Evolutionary conservation across 2,888 invertebrate species (phyloP), one percentile per base, ranked within the genome.

Genomic region (Keiferia lycopersicella): DNA sequence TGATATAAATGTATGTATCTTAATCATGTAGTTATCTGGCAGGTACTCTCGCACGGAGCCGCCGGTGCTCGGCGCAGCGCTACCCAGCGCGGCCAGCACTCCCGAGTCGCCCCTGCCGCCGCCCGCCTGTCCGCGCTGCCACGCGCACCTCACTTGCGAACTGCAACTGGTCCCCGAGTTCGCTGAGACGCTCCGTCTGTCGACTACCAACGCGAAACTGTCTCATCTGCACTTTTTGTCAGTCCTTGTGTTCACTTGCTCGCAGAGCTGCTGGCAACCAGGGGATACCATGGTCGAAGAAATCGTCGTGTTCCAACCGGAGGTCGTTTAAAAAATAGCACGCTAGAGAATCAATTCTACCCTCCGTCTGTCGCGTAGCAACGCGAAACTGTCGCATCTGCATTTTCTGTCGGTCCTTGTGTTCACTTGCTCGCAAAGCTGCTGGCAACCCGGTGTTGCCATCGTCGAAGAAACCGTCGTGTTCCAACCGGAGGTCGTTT

Each of bases 391-490:
- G 11, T 73, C 91, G 7, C 92, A 94, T 69, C 84, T 96, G 51
- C 98, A 98, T 83, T 98, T 96, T 82, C 96, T 98, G 10, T 97
- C 96, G n/a, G 95, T 97, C 2, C 87, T 97, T 14, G 88, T 98
- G 16, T 98, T 95, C 80, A 96, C 97, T 0, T 98, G 98, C 81
- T 89, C 93, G 48, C 93, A 94, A 74, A 97, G 96, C 79, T 98
- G 98, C 84, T 98, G 98, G 98, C 93, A 94, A 62, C 90, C 93
- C 0, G 93, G 93, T 4, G 95, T 95, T 72, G 92, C 91, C 50
- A 91, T 93, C 71, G 93, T 95, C 64, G 93, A 93, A 69, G 97
- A 97, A 86, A 92, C 93, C 66, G 93, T 96, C 16, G 83, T 96
- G 64, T 94, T 97, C 72, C 97, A 97, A 88, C 93, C 94, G 10